A percentile compares a stretch with the other conserved stretches of the same genome.
Evolutionary conservation across 2,113 vertebrate species (phyloP).

Genomic region (Sus scrofa): T2T-Sscrofa CM000827.6:64164501-64165000

Average conservation of each 20-base stretch:
- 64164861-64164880: conserved; percentile 23
- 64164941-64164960: background rate
- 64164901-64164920: background rate
- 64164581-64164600: background rate
- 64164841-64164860: background rate
- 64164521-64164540: background rate
- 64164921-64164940: background rate
- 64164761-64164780: background rate
- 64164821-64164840: background rate
- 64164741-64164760: background rate
- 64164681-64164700: background rate
- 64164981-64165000: background rate
- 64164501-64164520: background rate
- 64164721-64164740: background rate
- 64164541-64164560: background rate
- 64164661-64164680: background rate
- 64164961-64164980: background rate
- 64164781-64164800: background rate
- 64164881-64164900: background rate
- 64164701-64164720: background rate
- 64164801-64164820: background rate
- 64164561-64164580: background rate
- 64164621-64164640: background rate
- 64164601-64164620: background rate
- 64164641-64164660: background rate